Percentiles rank a stretch among this genome's conserved stretches.
These are phyloP conservation scores for Hyperoplus lanceolatus DNA, from an alignment of 2,797 vertebrate genomes.

Conservation along the genomic window DNA sequence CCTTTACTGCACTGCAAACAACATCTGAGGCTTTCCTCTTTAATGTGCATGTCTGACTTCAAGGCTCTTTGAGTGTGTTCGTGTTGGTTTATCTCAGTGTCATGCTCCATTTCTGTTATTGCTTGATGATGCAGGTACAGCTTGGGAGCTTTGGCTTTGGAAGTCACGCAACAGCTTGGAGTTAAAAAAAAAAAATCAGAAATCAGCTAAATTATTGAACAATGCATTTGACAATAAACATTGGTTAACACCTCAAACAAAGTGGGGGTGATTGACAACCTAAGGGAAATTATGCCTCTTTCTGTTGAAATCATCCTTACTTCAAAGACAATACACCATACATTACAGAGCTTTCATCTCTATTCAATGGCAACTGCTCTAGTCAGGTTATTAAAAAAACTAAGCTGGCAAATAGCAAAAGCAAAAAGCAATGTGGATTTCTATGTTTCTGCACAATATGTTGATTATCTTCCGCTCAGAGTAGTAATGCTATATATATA, in stretches of 20 bases:
- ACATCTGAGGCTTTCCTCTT: background rate
- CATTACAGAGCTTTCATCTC: constrained; percentile 14
- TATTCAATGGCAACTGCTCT: constrained; percentile 1
- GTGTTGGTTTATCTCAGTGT: background rate
- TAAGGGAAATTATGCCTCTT: background rate
- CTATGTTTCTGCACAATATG: too few relatives aligned
- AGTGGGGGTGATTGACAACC: background rate
- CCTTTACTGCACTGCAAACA: constrained; percentile 17
- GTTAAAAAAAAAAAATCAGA: background rate
- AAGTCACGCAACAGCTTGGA: background rate
- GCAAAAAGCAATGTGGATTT: too few relatives aligned
- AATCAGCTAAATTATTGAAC: background rate
- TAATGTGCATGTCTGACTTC: constrained; percentile 5
- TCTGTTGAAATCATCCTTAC: background rate
- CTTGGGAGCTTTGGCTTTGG: background rate
- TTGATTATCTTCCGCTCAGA: background rate
- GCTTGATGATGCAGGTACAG: background rate
- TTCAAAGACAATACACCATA: constrained; percentile 10
- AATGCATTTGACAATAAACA: background rate
- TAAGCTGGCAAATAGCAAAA: background rate
- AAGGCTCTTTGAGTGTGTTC: background rate
- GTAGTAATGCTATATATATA: too few relatives aligned
- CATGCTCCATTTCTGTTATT: background rate
- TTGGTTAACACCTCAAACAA: background rate
- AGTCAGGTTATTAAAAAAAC: background rate